Conservation (phyloP, 2,797 vertebrate species). For the Philypnodon macrostomus region DNA sequence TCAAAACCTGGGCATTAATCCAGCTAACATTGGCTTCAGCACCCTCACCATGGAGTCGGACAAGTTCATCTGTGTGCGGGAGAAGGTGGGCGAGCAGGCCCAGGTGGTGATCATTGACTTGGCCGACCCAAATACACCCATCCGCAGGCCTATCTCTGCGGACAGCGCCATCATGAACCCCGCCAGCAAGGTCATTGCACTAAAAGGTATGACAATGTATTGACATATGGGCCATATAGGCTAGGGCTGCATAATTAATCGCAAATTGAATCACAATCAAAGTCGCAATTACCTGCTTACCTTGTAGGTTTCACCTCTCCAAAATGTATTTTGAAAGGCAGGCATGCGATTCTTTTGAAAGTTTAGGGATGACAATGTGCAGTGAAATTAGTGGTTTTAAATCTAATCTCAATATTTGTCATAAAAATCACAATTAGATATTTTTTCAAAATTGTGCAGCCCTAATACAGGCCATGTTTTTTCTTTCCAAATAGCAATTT, state of each 20-base stretch:
- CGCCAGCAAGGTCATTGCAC: slow-evolving; percentile 97
- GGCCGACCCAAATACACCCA: slow-evolving; percentile 95
- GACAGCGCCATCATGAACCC: slow-evolving; percentile 99
- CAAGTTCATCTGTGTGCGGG: slow-evolving; percentile 98
- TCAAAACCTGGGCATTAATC: slow-evolving; percentile 98
- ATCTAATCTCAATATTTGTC: too few species aligned
- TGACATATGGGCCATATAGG: background rate
- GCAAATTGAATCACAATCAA: too few species aligned
- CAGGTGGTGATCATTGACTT: slow-evolving; percentile 99
- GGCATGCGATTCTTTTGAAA: too few species aligned
- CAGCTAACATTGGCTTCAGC: slow-evolving; percentile 97
- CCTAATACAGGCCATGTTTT: too few species aligned
- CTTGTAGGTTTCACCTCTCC: too few species aligned
- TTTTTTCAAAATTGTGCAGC: too few species aligned
- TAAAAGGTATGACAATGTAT: slow-evolving; percentile 86
- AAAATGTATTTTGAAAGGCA: too few species aligned
- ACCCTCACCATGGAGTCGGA: slow-evolving; percentile 99
- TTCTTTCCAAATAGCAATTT: slow-evolving; percentile 9
- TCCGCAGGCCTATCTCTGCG: slow-evolving; percentile 95
- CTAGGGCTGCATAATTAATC: too few species aligned
- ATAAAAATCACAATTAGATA: too few species aligned
- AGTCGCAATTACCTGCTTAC: too few species aligned
- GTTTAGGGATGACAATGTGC: too few species aligned
- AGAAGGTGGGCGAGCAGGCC: slow-evolving; percentile 96
- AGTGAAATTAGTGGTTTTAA: too few species aligned